These are phyloP conservation scores for Cephus spinipes DNA, from an alignment of 2,888 invertebrate species.

Conservation along the genomic window DNA sequence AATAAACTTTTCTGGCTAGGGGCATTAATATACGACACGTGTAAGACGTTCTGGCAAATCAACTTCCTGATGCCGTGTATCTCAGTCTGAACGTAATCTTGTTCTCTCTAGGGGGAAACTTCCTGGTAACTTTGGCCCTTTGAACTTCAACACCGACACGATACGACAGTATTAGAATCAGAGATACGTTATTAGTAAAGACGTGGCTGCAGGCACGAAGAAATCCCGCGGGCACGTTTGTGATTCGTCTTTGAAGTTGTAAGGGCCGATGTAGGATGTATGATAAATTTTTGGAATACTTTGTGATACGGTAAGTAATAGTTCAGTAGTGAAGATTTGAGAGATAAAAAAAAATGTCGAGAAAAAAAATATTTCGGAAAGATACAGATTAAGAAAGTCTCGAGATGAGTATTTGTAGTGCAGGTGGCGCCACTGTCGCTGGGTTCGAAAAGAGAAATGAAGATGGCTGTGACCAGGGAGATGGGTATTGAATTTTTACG, in stretches of 20 bases:
- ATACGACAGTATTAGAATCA: neutral
- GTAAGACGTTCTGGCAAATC: neutral
- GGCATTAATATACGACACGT: neutral
- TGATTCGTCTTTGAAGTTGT: neutral
- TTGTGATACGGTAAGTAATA: neutral
- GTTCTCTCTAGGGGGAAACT: neutral
- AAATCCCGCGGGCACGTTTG: neutral
- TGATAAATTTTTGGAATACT: neutral
- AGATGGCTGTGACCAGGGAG: neutral
- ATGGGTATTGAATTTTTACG: neutral
- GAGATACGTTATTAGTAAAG: neutral
- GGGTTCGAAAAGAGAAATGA: neutral
- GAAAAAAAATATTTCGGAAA: neutral
- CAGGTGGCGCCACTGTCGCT: neutral
- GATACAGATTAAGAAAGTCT: neutral
- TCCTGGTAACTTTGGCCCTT: neutral
- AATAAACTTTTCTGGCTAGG: neutral
- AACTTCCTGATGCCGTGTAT: neutral
- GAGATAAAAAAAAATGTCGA: neutral
- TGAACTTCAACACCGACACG: neutral
- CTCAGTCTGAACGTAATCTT: neutral
- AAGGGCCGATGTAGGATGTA: neutral
- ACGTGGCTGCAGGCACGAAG: neutral
- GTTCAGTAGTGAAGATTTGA: no score
- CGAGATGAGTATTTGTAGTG: neutral